These are phyloP conservation scores for Rhinoderma darwinii DNA, from an alignment of 2,113 vertebrate species.

Conservation along the genomic window DNA sequence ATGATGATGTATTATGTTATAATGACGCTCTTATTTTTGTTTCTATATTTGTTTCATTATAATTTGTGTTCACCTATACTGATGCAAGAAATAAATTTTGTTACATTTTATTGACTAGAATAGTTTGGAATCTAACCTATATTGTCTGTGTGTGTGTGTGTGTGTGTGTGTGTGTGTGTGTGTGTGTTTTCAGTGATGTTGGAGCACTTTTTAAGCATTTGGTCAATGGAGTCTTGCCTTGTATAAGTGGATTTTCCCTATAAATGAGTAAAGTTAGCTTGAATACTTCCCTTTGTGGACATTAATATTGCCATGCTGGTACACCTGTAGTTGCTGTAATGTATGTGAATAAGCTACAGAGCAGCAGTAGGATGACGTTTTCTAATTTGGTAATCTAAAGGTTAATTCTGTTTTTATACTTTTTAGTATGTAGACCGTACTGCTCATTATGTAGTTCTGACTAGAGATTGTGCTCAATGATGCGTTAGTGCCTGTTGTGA, in stretches of 20 bases:
- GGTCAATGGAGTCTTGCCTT: not conserved
- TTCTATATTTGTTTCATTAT: no score
- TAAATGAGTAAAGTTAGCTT: no score
- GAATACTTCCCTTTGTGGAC: no score
- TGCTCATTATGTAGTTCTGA: not conserved
- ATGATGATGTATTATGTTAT: not conserved
- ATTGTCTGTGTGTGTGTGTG: no score
- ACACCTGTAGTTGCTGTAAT: no score
- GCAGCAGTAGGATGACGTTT: not conserved
- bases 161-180: no score
- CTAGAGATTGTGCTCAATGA: not conserved
- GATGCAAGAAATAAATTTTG: no score
- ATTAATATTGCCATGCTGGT: not conserved
- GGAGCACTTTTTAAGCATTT: not conserved
- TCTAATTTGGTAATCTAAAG: not conserved
- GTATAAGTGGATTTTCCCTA: not conserved
- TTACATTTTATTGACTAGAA: not conserved
- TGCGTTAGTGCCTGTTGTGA: not conserved
- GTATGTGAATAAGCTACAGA: not conserved
- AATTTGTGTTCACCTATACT: not conserved
- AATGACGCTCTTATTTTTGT: not conserved
- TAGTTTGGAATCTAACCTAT: not conserved
- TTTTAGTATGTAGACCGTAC: not conserved
- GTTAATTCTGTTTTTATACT: not conserved
- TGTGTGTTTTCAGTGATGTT: no score